These are phyloP conservation scores for Hycleus phaleratus DNA, from an alignment of 1,140 invertebrate genomes.

Conservation along the genomic window DNA sequence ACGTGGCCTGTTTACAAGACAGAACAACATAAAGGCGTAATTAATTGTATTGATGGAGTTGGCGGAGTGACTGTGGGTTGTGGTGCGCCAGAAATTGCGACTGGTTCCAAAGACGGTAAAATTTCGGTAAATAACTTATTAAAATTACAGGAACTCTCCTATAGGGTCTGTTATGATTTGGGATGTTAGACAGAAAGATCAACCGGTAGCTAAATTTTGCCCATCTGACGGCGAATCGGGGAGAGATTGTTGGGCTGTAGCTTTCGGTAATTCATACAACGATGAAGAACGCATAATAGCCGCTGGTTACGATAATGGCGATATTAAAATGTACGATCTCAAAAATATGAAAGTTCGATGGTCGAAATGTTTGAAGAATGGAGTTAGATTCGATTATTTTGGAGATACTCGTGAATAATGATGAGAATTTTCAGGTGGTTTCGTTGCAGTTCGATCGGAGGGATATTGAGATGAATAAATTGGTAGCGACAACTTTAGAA, in stretches of 20 bases:
- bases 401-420: too few species aligned
- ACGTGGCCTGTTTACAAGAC: slow-evolving; percentile 69
- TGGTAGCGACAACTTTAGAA: slow-evolving; percentile 88
- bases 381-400: slow-evolving; percentile 38
- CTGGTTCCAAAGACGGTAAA: slow-evolving; percentile 85
- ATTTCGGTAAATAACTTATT: neutral
- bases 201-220: slow-evolving; percentile 80
- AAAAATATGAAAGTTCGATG: slow-evolving; percentile 73
- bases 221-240: slow-evolving; percentile 52
- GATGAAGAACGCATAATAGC: slow-evolving; percentile 75
- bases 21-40: slow-evolving; percentile 79
- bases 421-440: slow-evolving; percentile 48
- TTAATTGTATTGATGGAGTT: slow-evolving; percentile 89
- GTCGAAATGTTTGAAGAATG: slow-evolving; percentile 92
- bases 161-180: slow-evolving; percentile 85
- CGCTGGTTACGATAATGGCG: slow-evolving; percentile 94
- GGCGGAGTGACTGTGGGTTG: slow-evolving; percentile 75
- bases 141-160: slow-evolving; percentile 2
- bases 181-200: slow-evolving; percentile 85
- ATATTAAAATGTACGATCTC: slow-evolving; percentile 93
- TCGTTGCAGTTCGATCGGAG: slow-evolving; percentile 86
- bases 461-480: slow-evolving; percentile 93
- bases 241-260: slow-evolving; percentile 81
- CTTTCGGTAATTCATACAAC: slow-evolving; percentile 84
- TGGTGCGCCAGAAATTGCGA: slow-evolving; percentile 90